Evolutionary conservation across 2,113 vertebrate genomes (phyloP), one percentile per base, ranked within the genome.

Genomic region (Lepus europaeus): DNA sequence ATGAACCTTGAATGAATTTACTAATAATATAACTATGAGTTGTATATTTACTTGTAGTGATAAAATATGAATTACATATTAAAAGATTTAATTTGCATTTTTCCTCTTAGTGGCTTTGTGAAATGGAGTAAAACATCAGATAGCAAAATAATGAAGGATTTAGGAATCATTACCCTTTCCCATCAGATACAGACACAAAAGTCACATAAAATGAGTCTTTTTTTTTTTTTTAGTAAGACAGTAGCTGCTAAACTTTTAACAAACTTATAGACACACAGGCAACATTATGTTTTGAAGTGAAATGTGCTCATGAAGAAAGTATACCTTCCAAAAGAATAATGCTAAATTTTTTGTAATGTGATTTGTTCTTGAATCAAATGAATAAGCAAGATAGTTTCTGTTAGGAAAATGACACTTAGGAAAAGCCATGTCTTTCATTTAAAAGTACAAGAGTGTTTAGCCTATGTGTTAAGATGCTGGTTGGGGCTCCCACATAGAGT

Each of bases 11-110:
- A 76, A 31, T 90, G 19, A 45, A 93, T 63, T 95, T 95, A 33
- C 3, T 27, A 87, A 31, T 64, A 77, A 81, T 7, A 0, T 53
- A 86, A 81, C 13, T 77, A 70, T 23, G 85, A 51, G 19, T 9
- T 56, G 36, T n/a, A 72, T 73, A 31, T 14, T 45, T 88, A 93
- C 86, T 82, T 64, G 0, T 25, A 39, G 89, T 7, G 61, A 85
- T 69, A 36, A 90, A 86, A 86, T 51, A 87, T 25, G 72, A 85
- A 53, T 80, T 83, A 91, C 64, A 82, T 77, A 66, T 59, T 73
- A 83, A 81, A 81, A 33, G 53, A 66, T 10, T 63, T 89, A 31
- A 66, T 92, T 84, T 90, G n/a, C 1, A 16, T 84, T 90, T 82
- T 39, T 51, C 20, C 7, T 59, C 1, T 39, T 27, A 51, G 3